These are phyloP conservation scores for Trachelipus rathkii DNA, from an alignment of 1,140 invertebrate species.

Conservation along the genomic window DNA sequence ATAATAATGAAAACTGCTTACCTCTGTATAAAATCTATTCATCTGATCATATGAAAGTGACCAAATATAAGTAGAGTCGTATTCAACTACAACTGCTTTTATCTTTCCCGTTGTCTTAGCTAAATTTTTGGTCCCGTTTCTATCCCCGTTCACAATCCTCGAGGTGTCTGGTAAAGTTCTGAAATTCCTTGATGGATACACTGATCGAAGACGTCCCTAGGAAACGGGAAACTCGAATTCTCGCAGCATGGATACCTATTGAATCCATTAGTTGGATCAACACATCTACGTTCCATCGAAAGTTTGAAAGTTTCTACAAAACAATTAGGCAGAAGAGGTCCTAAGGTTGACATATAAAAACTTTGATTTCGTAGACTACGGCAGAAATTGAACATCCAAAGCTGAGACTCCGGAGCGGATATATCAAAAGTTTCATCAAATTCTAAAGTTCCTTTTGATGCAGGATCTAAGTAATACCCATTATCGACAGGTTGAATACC, in stretches of 20 bases:
- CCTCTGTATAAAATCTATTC: no score
- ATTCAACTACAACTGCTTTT: no score
- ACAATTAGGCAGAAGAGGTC: conserved; percentile 78
- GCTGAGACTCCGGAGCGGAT: conserved; percentile 68
- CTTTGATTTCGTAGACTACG: conserved; percentile 63
- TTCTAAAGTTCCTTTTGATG: conserved; percentile 66
- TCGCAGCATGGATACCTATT: conserved; percentile 46
- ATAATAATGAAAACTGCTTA: no score
- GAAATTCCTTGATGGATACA: conserved; percentile 73
- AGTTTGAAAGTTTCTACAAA: conserved; percentile 81
- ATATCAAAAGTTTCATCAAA: conserved; percentile 79
- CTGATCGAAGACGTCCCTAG: conserved; percentile 65
- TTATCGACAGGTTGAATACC: conserved; percentile 79
- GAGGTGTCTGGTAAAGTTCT: conserved; percentile 70
- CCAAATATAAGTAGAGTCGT: no score
- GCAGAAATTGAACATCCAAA: conserved; percentile 83
- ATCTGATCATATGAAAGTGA: no score
- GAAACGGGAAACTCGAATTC: conserved; percentile 67
- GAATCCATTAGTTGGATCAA: conserved; percentile 54
- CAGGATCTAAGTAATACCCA: conserved; percentile 79
- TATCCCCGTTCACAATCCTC: no score
- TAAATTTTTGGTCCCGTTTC: no score
- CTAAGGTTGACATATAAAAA: conserved; percentile 73
- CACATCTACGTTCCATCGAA: conserved; percentile 75
- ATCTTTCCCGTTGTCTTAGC: no score